A percentile compares a stretch with the other conserved stretches of the same genome.
phyloP scores from a whole-genome alignment of 2,888 invertebrate species.

The Parapristionchus giblindavisi region DNA sequence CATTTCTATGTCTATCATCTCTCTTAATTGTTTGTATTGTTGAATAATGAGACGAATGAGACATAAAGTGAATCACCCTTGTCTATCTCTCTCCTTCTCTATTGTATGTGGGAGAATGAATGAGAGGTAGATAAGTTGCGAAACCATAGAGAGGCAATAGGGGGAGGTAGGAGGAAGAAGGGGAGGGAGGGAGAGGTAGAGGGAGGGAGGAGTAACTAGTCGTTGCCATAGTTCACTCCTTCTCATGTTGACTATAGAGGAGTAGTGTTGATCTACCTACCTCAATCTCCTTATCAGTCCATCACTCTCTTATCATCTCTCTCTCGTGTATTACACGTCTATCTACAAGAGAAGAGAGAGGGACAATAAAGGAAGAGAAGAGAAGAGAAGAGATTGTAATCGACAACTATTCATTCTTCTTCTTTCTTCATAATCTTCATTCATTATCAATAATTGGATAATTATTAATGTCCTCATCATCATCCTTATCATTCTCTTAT shows the following conservation, averaged over 20 bases:
- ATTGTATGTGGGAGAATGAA: too few species aligned
- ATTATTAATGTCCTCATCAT: not conserved
- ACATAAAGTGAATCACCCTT: too few species aligned
- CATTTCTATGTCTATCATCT: too few species aligned
- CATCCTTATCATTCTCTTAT: not conserved
- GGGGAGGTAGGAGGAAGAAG: not conserved
- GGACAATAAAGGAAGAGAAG: not conserved
- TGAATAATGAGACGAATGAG: too few species aligned
- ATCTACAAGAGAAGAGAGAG: constrained; percentile 14
- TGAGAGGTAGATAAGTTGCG: not conserved
- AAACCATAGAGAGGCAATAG: not conserved
- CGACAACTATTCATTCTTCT: not conserved
- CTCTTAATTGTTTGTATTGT: too few species aligned
- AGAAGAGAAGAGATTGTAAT: constrained; percentile 4
- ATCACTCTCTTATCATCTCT: constrained; percentile 3
- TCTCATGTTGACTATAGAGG: too few species aligned
- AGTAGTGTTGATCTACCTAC: not conserved
- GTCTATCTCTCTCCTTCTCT: too few species aligned
- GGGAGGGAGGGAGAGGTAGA: not conserved
- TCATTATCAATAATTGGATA: not conserved
- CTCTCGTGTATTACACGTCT: constrained; percentile 8
- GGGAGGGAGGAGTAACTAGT: not conserved
- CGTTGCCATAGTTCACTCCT: constrained; percentile 18
- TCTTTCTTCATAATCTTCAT: constrained; percentile 1
- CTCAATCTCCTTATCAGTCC: not conserved